Conservation (phyloP, 37 sponge, comb jelly and placozoan genomes). For the Beroe forskalii region DNA sequence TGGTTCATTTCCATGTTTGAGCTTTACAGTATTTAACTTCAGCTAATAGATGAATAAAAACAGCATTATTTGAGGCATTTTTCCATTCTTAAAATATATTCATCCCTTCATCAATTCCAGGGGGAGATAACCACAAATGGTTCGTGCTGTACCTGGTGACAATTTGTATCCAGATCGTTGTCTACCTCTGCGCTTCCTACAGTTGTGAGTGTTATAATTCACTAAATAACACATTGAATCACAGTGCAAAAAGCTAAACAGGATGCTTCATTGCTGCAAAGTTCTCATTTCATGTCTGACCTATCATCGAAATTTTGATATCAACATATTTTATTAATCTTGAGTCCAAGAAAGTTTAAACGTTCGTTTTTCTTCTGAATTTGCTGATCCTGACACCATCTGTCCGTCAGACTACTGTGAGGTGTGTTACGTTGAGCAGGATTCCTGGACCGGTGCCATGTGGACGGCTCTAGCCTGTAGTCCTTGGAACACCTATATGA, state of each 20-base stretch:
- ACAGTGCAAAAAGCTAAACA: too few relatives aligned
- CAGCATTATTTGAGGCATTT: too few relatives aligned
- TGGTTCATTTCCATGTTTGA: not conserved
- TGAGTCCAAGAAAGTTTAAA: too few relatives aligned
- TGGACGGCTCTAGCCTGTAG: conserved; percentile 68
- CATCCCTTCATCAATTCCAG: conserved; percentile 31
- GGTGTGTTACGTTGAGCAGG: conserved; percentile 66
- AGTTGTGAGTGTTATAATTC: conserved; percentile 34
- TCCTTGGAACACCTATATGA: conserved; percentile 79
- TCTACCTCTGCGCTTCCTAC: conserved; percentile 29
- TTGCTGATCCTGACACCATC: too few relatives aligned
- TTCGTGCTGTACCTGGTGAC: conserved; percentile 61
- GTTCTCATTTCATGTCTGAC: too few relatives aligned
- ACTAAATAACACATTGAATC: not conserved
- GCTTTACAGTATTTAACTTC: too few relatives aligned
- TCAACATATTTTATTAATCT: too few relatives aligned
- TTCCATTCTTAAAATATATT: too few relatives aligned
- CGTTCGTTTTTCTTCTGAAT: too few relatives aligned
- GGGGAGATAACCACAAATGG: conserved; percentile 56
- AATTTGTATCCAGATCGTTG: conserved; percentile 8
- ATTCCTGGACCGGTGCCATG: conserved; percentile 66
- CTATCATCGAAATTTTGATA: too few relatives aligned
- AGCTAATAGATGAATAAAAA: too few relatives aligned
- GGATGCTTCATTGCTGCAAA: too few relatives aligned
- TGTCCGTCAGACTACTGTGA: conserved; percentile 66